Percentiles rank a stretch among this genome's conserved stretches.
Conservation (phyloP, 2,113 vertebrate genomes). For the Sprattus sprattus region DNA sequence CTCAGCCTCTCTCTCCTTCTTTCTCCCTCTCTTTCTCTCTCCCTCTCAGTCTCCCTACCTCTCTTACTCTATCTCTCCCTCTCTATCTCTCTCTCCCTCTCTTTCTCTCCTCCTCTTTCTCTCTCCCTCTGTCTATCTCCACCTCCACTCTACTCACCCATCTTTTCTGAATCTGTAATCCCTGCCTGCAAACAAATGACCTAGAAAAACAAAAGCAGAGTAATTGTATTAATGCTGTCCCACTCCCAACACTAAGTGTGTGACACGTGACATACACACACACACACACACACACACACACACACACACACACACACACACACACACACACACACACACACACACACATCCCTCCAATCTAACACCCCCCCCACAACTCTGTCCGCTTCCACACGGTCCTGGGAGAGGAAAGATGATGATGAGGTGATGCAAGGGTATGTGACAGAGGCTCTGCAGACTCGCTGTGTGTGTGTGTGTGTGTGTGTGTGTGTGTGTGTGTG, state of each 20-base stretch:
- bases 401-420: slow-evolving; percentile 25
- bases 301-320: background rate
- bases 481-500: too few relatives aligned
- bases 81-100: background rate
- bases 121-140: background rate
- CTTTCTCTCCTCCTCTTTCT: background rate
- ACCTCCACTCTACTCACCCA: background rate
- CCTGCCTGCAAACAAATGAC: slow-evolving; percentile 29
- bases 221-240: slow-evolving; percentile 29
- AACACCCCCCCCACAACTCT: background rate
- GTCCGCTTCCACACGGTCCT: background rate
- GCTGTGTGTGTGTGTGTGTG: too few relatives aligned
- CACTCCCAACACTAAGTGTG: slow-evolving; percentile 25
- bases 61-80: background rate
- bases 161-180: slow-evolving; percentile 17
- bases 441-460: slow-evolving; percentile 20
- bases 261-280: background rate
- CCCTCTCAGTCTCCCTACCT: background rate
- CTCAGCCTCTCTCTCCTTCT: background rate
- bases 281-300: background rate
- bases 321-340: background rate
- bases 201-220: slow-evolving; percentile 36
- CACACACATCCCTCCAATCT: background rate
- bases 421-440: slow-evolving; percentile 27
- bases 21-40: background rate